Conservation (phyloP, 2,888 invertebrate species). For the Heliconius erato region DNA sequence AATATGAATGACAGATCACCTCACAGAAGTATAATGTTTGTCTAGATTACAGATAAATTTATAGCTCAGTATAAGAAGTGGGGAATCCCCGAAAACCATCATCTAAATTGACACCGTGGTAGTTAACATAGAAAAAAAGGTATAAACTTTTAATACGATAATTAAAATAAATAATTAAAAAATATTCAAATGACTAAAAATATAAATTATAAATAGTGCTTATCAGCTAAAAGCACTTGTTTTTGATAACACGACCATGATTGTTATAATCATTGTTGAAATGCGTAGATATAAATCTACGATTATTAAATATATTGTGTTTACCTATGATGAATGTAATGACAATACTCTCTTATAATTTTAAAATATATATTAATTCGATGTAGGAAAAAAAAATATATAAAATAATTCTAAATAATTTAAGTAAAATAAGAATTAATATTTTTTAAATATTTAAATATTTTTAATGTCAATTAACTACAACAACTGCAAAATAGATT, state of each 20-base stretch:
- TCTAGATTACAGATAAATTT: background rate
- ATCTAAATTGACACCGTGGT: background rate
- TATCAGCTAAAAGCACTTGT: background rate
- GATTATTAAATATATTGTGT: background rate
- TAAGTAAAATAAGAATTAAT: too few species aligned
- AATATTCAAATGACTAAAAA: background rate
- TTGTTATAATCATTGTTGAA: background rate
- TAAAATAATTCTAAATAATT: too few species aligned
- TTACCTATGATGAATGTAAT: background rate
- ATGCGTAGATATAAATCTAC: background rate
- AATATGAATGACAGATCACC: background rate
- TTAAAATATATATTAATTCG: background rate
- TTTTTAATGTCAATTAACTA: too few species aligned
- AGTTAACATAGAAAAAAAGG: too few species aligned
- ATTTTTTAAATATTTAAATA: too few species aligned
- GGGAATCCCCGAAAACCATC: slow-evolving; percentile 4
- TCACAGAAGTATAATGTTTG: too few species aligned
- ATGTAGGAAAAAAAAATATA: too few species aligned
- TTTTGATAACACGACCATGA: slow-evolving; percentile 1
- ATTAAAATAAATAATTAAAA: too few species aligned
- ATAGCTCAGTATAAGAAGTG: background rate
- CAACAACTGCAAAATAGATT: too few species aligned
- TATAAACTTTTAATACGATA: too few species aligned
- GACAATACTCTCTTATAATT: background rate
- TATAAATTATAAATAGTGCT: background rate